Percentiles rank a stretch among this genome's conserved stretches.
Evolutionary conservation across 2,113 vertebrate genomes (phyloP).

Genomic region (Phalacrocorax pelagicus): DNA sequence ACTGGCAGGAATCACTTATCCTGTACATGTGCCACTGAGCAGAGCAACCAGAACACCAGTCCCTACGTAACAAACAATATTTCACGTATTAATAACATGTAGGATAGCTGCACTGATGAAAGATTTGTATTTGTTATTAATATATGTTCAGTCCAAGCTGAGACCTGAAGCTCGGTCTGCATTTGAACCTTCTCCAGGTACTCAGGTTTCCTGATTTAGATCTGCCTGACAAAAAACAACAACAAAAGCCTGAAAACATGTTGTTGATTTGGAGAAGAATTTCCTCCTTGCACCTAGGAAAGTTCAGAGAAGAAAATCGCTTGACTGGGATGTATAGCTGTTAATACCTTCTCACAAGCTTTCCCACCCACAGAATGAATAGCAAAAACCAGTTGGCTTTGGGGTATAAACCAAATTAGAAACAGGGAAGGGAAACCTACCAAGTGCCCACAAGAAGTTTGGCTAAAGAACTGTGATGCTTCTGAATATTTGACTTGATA

Average conservation of each 20-base stretch:
- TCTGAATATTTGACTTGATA: slow-evolving; percentile 3
- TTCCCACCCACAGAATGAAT: slow-evolving; percentile 10
- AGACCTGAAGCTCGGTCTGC: slow-evolving; percentile 27
- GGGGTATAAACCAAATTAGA: slow-evolving; percentile 24
- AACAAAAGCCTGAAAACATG: not conserved
- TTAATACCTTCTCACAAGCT: not conserved
- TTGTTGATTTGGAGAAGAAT: slow-evolving; percentile 10
- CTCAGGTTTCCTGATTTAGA: slow-evolving; percentile 22
- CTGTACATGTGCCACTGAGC: not conserved
- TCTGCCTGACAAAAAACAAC: not conserved
- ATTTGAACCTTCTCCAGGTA: slow-evolving; percentile 12
- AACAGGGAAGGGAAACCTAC: slow-evolving; percentile 21
- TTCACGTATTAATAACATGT: not conserved
- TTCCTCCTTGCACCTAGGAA: not conserved
- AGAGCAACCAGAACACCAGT: not conserved
- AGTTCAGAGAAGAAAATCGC: not conserved
- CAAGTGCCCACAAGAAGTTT: not conserved
- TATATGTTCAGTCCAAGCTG: not conserved
- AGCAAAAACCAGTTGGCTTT: slow-evolving; percentile 10
- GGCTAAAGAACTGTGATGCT: slow-evolving; percentile 26
- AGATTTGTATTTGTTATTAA: slow-evolving; percentile 6
- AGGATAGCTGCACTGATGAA: not conserved
- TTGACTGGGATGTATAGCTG: not conserved
- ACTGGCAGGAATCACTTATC: not conserved
- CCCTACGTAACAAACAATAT: not conserved